Percentiles rank a stretch among this genome's conserved stretches.
phyloP scores from a whole-genome alignment of 2,797 vertebrate genomes.

The Clarias fuscus region DNA sequence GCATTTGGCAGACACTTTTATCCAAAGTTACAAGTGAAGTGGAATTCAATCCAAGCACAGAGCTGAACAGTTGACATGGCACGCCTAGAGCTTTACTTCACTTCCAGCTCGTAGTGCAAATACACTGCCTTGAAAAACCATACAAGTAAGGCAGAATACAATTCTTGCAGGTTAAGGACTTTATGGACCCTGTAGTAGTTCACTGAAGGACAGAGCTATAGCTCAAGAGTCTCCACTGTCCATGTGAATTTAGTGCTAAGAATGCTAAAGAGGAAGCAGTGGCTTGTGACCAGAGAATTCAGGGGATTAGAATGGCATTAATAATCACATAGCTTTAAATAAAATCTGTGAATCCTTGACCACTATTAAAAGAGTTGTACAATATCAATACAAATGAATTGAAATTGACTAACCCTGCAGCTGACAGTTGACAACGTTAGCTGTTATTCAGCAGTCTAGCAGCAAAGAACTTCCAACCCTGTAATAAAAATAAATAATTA shows the following conservation, averaged over 20 bases:
- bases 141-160: constrained; percentile 2
- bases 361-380: too few relatives aligned
- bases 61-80: constrained; percentile 14
- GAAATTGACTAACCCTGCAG: neutral
- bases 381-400: too few relatives aligned
- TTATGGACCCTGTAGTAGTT: constrained; percentile 7
- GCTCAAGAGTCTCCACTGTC: neutral
- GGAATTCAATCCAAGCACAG: constrained; percentile 5
- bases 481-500: too few relatives aligned
- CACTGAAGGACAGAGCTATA: neutral
- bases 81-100: neutral
- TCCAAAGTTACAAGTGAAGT: neutral
- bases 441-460: neutral
- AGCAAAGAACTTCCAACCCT: neutral
- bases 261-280: neutral
- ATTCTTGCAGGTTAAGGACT: neutral
- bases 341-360: neutral
- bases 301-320: neutral
- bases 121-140: neutral
- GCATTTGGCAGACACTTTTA: neutral
- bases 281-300: neutral
- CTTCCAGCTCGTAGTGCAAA: constrained; percentile 7
- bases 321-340: neutral
- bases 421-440: neutral
- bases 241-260: neutral